Evolutionary conservation across 2,888 invertebrate genomes (phyloP), one percentile per base, ranked within the genome.

Genomic region (Dusona sp.): DNA sequence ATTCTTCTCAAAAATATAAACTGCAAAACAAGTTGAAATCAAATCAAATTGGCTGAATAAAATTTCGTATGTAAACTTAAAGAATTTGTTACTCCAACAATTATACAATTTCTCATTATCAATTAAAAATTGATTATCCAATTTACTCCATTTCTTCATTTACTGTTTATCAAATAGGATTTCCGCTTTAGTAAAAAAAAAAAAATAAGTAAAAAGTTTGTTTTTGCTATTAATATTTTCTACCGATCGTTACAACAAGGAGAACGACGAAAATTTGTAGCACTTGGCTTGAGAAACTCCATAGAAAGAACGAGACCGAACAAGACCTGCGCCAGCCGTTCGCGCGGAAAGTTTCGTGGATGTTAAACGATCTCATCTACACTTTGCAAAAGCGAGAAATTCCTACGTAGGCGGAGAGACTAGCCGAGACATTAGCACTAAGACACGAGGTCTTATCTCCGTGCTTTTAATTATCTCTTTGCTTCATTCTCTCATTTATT

Each of bases 331-430:
- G 77, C 87, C 89, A 88, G 87, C 84, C 78, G 11, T 67, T 48
- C 79, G 45, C 19, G 68, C 83, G 61, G 83, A 85, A 87, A 86
- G 65, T 88, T 88, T 72, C 74, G 72, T 89, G 89, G 87, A 90
- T 90, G 90, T 91, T 85, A 88, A 90, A 90, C 89, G 90, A 90
- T 86, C 84, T 87, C 90, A 81, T 86, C 87, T 89, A 86, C 79
- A 88, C 87, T 89, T 90, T 85, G 86, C 77, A 85, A 77, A 54
- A 84, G 78, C 75, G 64, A 54, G 79, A 79, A 70, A 75, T 16
- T 65, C 22, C 25, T 19, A 29, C 6, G 29, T 45, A 42, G 67
- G 67, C 67, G 38, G 38, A 79, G 61, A 57, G 79, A 79, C 64
- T 72, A 79, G 61, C 36, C 74, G 74, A 74, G 65, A 75, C 65